Percentiles rank a stretch among this genome's conserved stretches.
Evolutionary conservation across 2,797 vertebrate genomes (phyloP).

Genomic region (Masticophis lateralis): DNA sequence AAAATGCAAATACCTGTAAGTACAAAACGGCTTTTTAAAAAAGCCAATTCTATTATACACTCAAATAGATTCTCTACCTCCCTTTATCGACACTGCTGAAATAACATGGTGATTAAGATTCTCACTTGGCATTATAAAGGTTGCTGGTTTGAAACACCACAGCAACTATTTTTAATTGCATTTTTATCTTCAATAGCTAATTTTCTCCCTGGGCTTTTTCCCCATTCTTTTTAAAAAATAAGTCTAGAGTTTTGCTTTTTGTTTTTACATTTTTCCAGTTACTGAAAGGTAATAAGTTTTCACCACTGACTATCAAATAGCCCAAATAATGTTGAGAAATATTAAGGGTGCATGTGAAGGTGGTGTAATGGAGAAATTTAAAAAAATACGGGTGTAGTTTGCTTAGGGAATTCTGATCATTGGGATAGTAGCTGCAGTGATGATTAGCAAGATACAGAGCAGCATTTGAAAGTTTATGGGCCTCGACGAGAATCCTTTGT

Average conservation of each 20-base stretch:
- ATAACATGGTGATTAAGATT: not conserved
- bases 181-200: not conserved
- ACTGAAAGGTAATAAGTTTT: not conserved
- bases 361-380: not conserved
- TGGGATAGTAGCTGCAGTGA: not conserved
- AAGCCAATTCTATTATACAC: not conserved
- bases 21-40: not conserved
- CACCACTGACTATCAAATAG: not conserved
- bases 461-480: not conserved
- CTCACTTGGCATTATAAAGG: not conserved
- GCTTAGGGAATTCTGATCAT: not conserved
- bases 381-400: not conserved
- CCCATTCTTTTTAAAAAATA: not conserved
- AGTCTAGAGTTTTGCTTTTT: not conserved
- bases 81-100: not conserved
- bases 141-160: not conserved
- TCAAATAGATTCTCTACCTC: not conserved
- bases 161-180: not conserved
- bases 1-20: not conserved
- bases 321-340: not conserved
- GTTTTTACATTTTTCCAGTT: not conserved
- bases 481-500: not conserved
- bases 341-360: not conserved
- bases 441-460: not conserved
- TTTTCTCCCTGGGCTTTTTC: not conserved